Base-by-base conservation (phyloP, 2,113 vertebrate genomes). In the Porphyrio hochstetteri region DNA sequence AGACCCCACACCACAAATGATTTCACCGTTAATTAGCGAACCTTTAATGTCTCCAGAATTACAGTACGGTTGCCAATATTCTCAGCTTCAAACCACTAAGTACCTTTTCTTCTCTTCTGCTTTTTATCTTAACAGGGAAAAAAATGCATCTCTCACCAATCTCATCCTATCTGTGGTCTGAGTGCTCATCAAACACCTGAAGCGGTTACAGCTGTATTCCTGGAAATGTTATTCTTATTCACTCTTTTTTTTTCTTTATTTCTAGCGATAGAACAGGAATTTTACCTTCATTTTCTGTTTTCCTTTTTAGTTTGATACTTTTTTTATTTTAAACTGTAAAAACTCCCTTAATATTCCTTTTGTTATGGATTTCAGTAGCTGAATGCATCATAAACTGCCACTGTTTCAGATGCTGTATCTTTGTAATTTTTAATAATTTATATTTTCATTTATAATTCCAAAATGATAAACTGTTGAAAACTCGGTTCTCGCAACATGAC, bases 41-140 rank as follows among this genome's bases (percentile, higher is more conserved):
- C 70, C 67, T 90, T 74, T 90, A 90, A 89, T 50, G 36, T 63
- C 57, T 86, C 55, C 63, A 76, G 91, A 94, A 82, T 46, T 83
- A 57, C 50, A 85, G 71, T 63, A 67, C 0, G 1, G 36, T 29
- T 95, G 75, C 67, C 67, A 63, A 90, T 79, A 89, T 90, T 95
- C 81, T 89, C 93, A 96, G 82, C 67, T 96, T 89, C 61, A 93
- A 87, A 94, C 91, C 92, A 76, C 83, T 80, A 94, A 91, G 75
- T 91, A 93, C 33, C 40, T 74, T 76, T 87, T 74, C 46, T 88
- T 79, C 77, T 84, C 61, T 44, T 75, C 40, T 84, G 61, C 27
- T 55, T 92, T 89, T 94, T 65, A 56, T 24, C 52, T 89, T 48
- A 87, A 61, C 17, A 35, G 17, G 40, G 25, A 23, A 75, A 90